phyloP scores from a whole-genome alignment of 2,797 vertebrate genomes.

The Synanceia verrucosa region DNA sequence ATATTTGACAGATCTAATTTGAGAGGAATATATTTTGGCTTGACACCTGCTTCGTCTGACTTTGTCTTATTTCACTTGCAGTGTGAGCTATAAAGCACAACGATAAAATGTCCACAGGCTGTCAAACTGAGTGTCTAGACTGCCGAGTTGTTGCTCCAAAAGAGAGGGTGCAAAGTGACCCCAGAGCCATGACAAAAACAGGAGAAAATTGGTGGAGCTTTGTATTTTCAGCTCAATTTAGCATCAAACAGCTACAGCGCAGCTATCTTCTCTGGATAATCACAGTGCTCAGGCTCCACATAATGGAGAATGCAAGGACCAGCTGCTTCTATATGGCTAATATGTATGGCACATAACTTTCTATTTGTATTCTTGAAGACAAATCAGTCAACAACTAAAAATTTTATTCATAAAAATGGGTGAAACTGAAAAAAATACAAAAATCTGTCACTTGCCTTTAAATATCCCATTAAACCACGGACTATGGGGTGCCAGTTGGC shows the following conservation, averaged over 20 bases:
- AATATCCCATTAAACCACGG: no score
- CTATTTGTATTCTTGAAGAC: background rate
- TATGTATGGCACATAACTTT: background rate
- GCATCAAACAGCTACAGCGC: conserved; percentile 42
- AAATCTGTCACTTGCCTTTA: background rate
- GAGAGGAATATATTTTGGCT: background rate
- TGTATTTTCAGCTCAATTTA: conserved; percentile 77
- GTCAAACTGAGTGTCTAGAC: conserved; percentile 29
- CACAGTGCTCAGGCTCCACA: conserved; percentile 8
- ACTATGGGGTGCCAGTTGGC: no score
- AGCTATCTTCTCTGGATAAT: conserved; percentile 41
- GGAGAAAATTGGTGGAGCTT: conserved; percentile 43
- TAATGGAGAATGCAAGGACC: conserved; percentile 10
- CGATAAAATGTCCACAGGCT: conserved; percentile 45
- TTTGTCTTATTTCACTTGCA: conserved; percentile 15
- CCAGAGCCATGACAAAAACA: conserved; percentile 27
- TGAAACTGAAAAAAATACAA: background rate
- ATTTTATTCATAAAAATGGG: background rate
- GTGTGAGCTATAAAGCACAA: conserved; percentile 16
- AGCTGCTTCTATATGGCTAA: background rate
- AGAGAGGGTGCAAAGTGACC: conserved; percentile 28
- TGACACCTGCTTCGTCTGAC: conserved; percentile 15
- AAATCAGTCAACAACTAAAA: background rate
- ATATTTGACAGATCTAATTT: background rate
- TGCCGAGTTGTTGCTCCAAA: conserved; percentile 9